Evolutionary conservation across 2,797 vertebrate species (phyloP).

Genomic region (Ammospiza maritima): DNA sequence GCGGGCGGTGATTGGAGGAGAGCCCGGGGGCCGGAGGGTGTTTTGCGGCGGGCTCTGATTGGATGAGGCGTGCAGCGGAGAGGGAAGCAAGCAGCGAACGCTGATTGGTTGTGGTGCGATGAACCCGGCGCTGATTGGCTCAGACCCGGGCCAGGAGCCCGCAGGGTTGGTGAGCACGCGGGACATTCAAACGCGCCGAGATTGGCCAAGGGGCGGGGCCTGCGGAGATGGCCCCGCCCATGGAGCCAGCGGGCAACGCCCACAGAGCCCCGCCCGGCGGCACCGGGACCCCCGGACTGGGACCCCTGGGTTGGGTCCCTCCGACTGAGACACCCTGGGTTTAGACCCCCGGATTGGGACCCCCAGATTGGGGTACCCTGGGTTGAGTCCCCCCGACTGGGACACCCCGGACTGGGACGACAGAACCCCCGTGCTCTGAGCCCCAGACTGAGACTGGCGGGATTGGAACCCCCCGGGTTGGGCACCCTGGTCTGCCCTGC

Average conservation of each 20-base stretch:
- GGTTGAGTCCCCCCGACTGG: too few species aligned
- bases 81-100: rapidly evolving
- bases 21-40: too few species aligned
- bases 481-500: rapidly evolving
- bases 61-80: rapidly evolving
- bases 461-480: background rate
- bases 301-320: too few species aligned
- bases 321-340: rapidly evolving
- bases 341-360: too few species aligned
- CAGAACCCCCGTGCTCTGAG: rapidly evolving
- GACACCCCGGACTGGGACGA: too few species aligned
- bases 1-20: background rate
- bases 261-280: background rate
- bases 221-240: background rate
- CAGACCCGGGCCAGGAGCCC: too few species aligned
- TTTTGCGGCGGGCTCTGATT: background rate
- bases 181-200: background rate
- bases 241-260: background rate
- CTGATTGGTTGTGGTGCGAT: background rate
- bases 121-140: background rate
- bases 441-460: rapidly evolving
- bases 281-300: too few species aligned
- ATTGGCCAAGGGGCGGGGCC: background rate
- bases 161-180: background rate
- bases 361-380: rapidly evolving